These are phyloP conservation scores for Burhinus oedicnemus DNA, from an alignment of 2,113 vertebrate genomes.

Conservation along the genomic window DNA sequence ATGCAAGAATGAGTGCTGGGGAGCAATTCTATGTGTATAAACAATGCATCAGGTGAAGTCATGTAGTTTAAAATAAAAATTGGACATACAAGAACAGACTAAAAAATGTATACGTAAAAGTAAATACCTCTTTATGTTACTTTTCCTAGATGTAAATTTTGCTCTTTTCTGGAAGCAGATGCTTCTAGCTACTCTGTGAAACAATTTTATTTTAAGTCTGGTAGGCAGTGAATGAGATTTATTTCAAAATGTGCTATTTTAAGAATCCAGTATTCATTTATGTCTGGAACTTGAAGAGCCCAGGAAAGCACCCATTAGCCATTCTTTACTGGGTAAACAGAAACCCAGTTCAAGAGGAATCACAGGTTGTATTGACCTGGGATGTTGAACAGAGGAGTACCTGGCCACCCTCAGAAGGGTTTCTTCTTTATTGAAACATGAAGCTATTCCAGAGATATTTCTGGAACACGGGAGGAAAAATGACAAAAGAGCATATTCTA, in stretches of 20 bases:
- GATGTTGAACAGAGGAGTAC: not conserved
- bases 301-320: not conserved
- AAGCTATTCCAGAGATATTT: not conserved
- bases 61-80: not conserved
- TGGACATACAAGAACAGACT: not conserved
- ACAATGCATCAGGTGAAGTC: not conserved
- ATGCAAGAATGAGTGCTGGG: not conserved
- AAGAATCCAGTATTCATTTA: not conserved
- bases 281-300: not conserved
- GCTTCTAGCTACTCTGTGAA: not conserved
- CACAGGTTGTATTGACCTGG: not conserved
- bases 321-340: not conserved
- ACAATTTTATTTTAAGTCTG: not conserved
- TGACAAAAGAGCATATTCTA: fast-evolving
- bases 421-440: not conserved
- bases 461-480: not conserved
- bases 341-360: not conserved
- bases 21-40: not conserved
- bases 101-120: not conserved
- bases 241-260: not conserved
- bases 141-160: not conserved
- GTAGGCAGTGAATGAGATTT: not conserved
- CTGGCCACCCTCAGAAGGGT: fast-evolving
- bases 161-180: not conserved
- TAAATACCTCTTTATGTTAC: not conserved